A percentile compares a stretch with the other conserved stretches of the same genome.
Conservation (phyloP, 2,888 invertebrate genomes). For the Platycnemis pennipes region DNA sequence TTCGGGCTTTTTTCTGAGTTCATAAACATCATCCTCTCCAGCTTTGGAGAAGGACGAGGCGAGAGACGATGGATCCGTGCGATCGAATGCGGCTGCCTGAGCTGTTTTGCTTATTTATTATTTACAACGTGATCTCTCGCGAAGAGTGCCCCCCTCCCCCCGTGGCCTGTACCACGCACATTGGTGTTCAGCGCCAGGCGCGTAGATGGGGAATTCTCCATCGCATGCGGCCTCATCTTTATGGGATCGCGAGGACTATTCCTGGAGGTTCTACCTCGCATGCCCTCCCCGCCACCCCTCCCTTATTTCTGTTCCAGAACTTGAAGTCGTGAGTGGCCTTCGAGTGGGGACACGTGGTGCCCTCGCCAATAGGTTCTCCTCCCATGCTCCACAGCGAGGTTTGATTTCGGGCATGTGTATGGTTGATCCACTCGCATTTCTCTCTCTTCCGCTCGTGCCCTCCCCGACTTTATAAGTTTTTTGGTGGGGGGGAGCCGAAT, state of each 20-base stretch:
- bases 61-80: not conserved
- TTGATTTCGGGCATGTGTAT: not conserved
- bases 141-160: not conserved
- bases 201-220: not conserved
- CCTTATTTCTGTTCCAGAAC: conserved; percentile 20
- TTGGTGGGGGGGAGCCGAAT: too few species aligned
- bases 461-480: not conserved
- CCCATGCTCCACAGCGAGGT: not conserved
- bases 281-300: not conserved
- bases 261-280: not conserved
- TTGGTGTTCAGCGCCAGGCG: not conserved
- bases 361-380: conserved; percentile 45
- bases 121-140: not conserved
- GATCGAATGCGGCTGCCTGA: not conserved
- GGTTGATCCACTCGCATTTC: not conserved
- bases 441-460: not conserved
- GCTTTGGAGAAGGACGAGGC: not conserved
- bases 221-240: not conserved
- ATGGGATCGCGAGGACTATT: conserved; percentile 38
- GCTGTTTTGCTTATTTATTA: not conserved
- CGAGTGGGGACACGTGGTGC: conserved; percentile 43
- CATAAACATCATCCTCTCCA: not conserved
- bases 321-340: conserved; percentile 16
- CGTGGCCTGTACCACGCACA: not conserved
- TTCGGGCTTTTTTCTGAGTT: too few species aligned